These are phyloP conservation scores for Drosophila malerkotliana DNA, from an alignment of 1,140 invertebrate genomes.

Conservation along the genomic window DNA sequence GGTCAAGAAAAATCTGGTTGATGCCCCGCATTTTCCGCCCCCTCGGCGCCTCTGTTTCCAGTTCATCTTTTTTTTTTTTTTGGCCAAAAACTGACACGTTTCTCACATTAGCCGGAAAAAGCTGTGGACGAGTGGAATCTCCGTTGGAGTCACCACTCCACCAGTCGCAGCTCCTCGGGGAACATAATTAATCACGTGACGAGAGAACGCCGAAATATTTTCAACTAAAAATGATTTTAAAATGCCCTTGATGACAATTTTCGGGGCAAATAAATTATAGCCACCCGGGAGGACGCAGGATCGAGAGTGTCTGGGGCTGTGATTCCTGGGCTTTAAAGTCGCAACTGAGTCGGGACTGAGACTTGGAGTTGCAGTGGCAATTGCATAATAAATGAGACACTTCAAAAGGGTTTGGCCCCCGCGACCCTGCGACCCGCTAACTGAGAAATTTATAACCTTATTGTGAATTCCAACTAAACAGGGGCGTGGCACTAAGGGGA, in stretches of 20 bases:
- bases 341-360: neutral
- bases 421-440: constrained; percentile 28
- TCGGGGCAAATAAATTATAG: constrained; percentile 62
- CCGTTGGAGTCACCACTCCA: neutral
- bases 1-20: constrained; percentile 32
- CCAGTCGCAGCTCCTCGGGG: constrained; percentile 8
- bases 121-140: neutral
- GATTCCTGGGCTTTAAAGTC: neutral
- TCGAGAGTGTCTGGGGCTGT: constrained; percentile 28
- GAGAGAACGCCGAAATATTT: constrained; percentile 47
- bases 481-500: no score
- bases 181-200: constrained; percentile 58
- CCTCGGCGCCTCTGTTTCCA: neutral
- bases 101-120: constrained; percentile 44
- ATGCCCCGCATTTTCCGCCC: neutral
- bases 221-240: constrained; percentile 65
- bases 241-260: constrained; percentile 73
- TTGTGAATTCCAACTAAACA: constrained; percentile 59
- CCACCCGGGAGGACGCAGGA: constrained; percentile 24
- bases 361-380: constrained; percentile 43
- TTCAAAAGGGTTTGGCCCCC: constrained; percentile 41
- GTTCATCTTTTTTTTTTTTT: neutral
- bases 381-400: constrained; percentile 75
- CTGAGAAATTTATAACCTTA: constrained; percentile 71
- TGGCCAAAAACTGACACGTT: constrained; percentile 31